phyloP scores from a whole-genome alignment of 2,888 invertebrate genomes.

The Cyrtodaria siliqua region DNA sequence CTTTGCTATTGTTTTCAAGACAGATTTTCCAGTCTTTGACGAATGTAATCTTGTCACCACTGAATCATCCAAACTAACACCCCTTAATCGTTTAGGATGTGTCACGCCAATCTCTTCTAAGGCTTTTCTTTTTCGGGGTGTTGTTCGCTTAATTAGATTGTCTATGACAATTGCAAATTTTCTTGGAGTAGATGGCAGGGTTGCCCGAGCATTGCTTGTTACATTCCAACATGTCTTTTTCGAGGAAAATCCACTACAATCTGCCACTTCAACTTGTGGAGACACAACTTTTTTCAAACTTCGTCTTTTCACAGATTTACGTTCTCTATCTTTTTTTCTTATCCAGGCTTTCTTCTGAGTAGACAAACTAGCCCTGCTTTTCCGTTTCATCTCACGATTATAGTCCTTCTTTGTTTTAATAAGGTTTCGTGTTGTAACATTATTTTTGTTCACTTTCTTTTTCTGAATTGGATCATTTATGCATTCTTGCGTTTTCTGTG shows the following conservation, averaged over 20 bases:
- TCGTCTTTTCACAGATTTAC: background rate
- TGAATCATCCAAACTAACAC: background rate
- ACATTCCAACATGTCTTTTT: background rate
- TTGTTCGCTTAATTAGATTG: background rate
- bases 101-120: background rate
- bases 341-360: slow-evolving; percentile 2
- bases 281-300: background rate
- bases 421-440: background rate
- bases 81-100: background rate
- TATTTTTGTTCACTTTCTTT: background rate
- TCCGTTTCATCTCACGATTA: background rate
- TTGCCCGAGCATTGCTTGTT: background rate
- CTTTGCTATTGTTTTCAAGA: background rate
- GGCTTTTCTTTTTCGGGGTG: slow-evolving; percentile 1
- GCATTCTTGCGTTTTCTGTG: background rate
- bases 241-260: background rate
- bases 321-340: background rate
- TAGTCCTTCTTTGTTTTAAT: background rate
- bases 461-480: background rate
- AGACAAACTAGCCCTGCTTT: background rate
- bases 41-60: background rate
- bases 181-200: background rate
- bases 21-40: slow-evolving; percentile 1
- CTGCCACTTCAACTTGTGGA: background rate
- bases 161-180: background rate